Evolutionary conservation across 1,140 invertebrate genomes (phyloP), one percentile per base, ranked within the genome.

Genomic region (Bombyx mandarina): DNA sequence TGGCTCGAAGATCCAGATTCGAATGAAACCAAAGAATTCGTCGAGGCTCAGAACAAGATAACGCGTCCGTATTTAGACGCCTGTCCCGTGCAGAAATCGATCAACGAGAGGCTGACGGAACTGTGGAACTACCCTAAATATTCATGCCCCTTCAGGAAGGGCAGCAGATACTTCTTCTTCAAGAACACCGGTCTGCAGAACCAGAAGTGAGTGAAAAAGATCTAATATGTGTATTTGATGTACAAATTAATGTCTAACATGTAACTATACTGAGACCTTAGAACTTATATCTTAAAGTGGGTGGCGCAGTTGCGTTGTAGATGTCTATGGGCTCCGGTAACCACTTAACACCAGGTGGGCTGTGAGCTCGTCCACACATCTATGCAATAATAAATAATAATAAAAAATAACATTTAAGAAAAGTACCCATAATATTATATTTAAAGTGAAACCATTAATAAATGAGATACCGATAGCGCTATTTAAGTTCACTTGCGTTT

Each of bases 121-220:
- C 88, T 99, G 3, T 99, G 97, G 97, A 94, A 99, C 86, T 99
- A 96, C 89, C 96, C 97, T 43, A 99, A 98, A 86, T 98, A 95
- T 86, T 94, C 95, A 0, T 95, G 95, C 71, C 97, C 97, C 0
- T 92, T 90, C 65, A 92, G 91, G 74, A 90, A 93, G 74, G 97
- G 98, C 9, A 88, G 93, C 58, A 92, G 92, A 79, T 99, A 98
- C 82, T 99, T 96, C 83, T 98, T 96, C 86, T 95, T 93, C 66
- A 94, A 95, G 88, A 99, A 99, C 84, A 93, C 94, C 43, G 98
- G 98, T n/a, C 89, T 99, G 22, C 97, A 99, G 88, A 98, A 99
- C 82, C 97, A 99, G 82, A 96, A 94, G 95, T 97, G 77, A 75
- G 77, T 77, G 56, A 43, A 43, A 9, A 44, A 35, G 4, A 35